A percentile compares a stretch with the other conserved stretches of the same genome.
phyloP scores from a whole-genome alignment of 1,140 invertebrate species.

The Cotesia typhae region DNA sequence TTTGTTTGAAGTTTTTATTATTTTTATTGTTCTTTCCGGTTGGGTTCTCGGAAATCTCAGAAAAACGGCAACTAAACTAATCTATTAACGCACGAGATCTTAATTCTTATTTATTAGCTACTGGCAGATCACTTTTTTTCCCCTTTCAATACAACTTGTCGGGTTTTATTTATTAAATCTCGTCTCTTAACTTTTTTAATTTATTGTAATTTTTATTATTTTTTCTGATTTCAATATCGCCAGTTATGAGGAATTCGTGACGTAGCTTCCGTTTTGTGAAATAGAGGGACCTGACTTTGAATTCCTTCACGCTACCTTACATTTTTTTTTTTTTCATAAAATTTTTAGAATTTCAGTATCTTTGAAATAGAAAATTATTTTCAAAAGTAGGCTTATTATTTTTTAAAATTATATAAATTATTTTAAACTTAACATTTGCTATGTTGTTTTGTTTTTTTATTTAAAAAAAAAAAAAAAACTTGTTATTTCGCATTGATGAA shows the following conservation, averaged over 20 bases:
- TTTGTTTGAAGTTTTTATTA: slow-evolving; percentile 62
- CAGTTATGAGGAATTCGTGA: slow-evolving; percentile 18
- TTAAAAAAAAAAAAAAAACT: too few relatives aligned
- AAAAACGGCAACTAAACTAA: slow-evolving; percentile 36
- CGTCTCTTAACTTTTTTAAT: slow-evolving; percentile 5
- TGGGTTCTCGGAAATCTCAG: slow-evolving; percentile 63
- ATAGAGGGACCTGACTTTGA: background rate
- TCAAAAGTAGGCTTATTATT: too few relatives aligned
- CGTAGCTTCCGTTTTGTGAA: slow-evolving; percentile 19
- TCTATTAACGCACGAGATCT: slow-evolving; percentile 54
- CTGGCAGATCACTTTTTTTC: slow-evolving; percentile 27
- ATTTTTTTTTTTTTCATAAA: background rate
- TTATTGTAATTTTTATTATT: slow-evolving; percentile 2
- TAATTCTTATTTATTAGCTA: slow-evolving; percentile 26
- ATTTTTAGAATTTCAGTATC: background rate
- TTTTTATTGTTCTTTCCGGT: slow-evolving; percentile 66
- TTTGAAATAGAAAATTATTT: too few relatives aligned
- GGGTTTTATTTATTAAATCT: slow-evolving; percentile 32
- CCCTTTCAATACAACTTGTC: background rate
- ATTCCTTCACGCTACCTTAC: slow-evolving; percentile 18
- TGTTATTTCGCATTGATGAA: too few relatives aligned
- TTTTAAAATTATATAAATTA: background rate
- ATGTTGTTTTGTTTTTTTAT: too few relatives aligned
- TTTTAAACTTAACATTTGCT: too few relatives aligned
- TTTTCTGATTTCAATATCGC: background rate